Evolutionary conservation across 2,113 vertebrate species (phyloP).

Genomic region (Anhinga rufa): DNA sequence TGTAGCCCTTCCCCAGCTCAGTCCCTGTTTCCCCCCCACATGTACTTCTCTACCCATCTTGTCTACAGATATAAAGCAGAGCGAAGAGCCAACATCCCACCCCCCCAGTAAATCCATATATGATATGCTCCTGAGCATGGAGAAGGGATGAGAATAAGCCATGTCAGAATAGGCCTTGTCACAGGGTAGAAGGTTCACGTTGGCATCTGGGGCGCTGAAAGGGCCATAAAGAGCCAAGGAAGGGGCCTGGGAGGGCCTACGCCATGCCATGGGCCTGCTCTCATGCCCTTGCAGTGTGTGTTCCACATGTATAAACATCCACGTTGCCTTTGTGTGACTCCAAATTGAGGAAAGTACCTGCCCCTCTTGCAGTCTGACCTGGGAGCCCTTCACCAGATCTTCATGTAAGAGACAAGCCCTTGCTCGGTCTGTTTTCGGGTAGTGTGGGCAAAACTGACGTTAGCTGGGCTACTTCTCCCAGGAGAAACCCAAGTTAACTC

Average conservation of each 20-base stretch:
- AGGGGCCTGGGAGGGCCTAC: background rate
- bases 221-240: background rate
- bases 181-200: background rate
- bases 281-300: background rate
- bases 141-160: background rate
- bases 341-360: background rate
- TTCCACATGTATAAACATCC: background rate
- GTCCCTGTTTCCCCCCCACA: accelerated
- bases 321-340: background rate
- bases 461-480: background rate
- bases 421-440: background rate
- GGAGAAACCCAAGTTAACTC: background rate
- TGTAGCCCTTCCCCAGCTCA: background rate
- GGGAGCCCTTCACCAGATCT: background rate
- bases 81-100: background rate
- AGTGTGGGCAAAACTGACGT: background rate
- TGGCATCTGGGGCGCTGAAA: background rate
- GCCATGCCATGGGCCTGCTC: background rate
- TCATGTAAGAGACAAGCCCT: background rate
- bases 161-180: background rate
- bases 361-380: background rate
- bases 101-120: background rate
- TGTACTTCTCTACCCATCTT: background rate
- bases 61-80: background rate
- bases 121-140: background rate